Base-by-base conservation (phyloP, 2,113 vertebrate genomes). In the Lathamus discolor region DNA sequence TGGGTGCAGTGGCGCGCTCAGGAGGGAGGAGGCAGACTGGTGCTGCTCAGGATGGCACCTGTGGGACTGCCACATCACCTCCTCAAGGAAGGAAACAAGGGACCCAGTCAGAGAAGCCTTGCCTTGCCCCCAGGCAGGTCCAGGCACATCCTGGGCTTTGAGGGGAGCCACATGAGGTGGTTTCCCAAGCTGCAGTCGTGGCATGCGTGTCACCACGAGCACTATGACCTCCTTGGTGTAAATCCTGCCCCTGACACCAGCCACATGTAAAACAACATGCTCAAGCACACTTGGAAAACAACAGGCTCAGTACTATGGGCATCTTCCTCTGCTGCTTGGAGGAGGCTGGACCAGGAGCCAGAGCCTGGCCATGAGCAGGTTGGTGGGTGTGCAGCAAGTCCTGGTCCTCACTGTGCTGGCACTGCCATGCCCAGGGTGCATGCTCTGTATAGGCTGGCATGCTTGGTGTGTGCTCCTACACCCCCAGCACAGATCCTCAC, bases 131-230 rank as follows among this genome's bases (percentile, higher is more conserved):
- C 35, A 22, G 7, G 37, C 51, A 86, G n/a, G 13, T 70, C 72
- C 64, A 51, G 43, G 7, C 1, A 5, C 31, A 79, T n/a, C n/a
- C 70, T 37, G 41, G 49, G 46, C 37, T 14, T 13, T 73, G 25
- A 1, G 9, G 44, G 28, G 6, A 88, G 49, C 23, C 33, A 54
- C 1, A 1, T 1, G 68, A 88, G 37, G 35, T n/a, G 28, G 25
- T 31, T 92, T 25, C 51, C 73, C 75, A 75, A 92, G 72, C 69
- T 82, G 57, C 66, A 51, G 64, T 17, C 8, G 1, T 5, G 59
- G 37, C 72, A 91, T 4, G 1, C 11, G 4, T 0, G 3, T 67
- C 72, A 66, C 33, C 6, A 4, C 0, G 1, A 70, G 54, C 43
- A 37, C 79, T 10, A 27, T 22, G 10, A 49, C 24, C 64, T 69